phyloP scores from a whole-genome alignment of 37 sponge, comb jelly and placozoan species.

The Bolinopsis microptera region DNA sequence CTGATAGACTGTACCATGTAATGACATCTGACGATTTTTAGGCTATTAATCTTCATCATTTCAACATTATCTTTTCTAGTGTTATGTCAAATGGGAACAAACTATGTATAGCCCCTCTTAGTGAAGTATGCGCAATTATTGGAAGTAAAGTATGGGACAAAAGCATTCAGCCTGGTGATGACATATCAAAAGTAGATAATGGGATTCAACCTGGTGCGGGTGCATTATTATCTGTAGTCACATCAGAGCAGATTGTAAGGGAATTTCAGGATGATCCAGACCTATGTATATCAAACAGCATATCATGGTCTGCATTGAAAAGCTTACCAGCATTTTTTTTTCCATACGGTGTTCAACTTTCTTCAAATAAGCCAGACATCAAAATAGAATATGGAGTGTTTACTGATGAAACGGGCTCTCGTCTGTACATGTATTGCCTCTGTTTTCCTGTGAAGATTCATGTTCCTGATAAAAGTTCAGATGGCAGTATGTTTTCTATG shows the following conservation, averaged over 20 bases:
- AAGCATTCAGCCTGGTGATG: not conserved
- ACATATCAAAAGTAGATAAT: not conserved
- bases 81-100: not conserved
- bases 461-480: not conserved
- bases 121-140: conserved; percentile 21
- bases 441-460: not conserved
- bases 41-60: too few relatives aligned
- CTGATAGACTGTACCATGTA: too few relatives aligned
- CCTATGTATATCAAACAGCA: not conserved
- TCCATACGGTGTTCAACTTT: not conserved
- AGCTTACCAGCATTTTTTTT: not conserved
- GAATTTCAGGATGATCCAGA: not conserved
- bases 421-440: conserved; percentile 16
- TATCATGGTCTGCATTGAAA: not conserved
- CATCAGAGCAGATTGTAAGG: not conserved
- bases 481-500: not conserved
- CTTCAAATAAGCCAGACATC: not conserved
- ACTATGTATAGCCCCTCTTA: not conserved
- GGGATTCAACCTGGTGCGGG: not conserved
- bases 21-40: too few relatives aligned
- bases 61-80: too few relatives aligned
- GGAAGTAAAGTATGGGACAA: not conserved
- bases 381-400: conserved; percentile 22
- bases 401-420: conserved; percentile 11
- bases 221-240: not conserved